Base-by-base conservation (phyloP, 2,113 vertebrate species). In the Takifugu flavidus region DNA sequence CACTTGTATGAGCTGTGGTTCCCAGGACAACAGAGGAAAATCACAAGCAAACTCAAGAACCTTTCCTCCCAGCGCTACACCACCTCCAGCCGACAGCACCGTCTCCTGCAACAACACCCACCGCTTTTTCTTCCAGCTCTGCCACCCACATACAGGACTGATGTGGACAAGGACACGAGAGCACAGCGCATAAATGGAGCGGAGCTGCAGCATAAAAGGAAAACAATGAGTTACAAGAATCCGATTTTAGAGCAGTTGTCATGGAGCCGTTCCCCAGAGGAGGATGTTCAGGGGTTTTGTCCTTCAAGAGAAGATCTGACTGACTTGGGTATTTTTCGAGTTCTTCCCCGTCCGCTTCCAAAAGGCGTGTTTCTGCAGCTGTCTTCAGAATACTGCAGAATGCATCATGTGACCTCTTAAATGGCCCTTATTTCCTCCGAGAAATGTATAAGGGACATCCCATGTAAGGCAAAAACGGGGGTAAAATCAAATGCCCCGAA, bases 1-100 rank as follows among this genome's bases (percentile, higher is more conserved):
- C 95, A 91, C 85, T 54, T 89, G 85, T 96, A 66, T 94, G 94
- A 0, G 92, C 91, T 0, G 94, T 94, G 59, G 93, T 95, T 56
- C 94, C 94, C 82, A 96, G 53, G 56, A 93, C 89, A 2, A 94
- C 90, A 0, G 89, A 90, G 0, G 92, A 92, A 67, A 91, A 93
- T 74, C 47, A 62, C 91, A 12, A 1, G 93, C 94, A 13, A 93
- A 96, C 82, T 95, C 92, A 69, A 94, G 73, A 73, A 95, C 90
- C 57, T 91, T 93, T 69, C 83, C 86, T 45, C 91, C 94, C 80
- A 95, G 87, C 0, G 89, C 92, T 72, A 91, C 85, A 67, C 94
- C 91, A 31, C 29, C 13, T 89, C 78, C 47, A 87, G 86, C 0
- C 93, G 89, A 80, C 85, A 92, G 47, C 84, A 12, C 44, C 44